Percentiles rank a stretch among this genome's conserved stretches.
Evolutionary conservation across 1,140 invertebrate genomes (phyloP).

Genomic region (Caenorhabditis elegans): WBcel235 BX284605.5:7835001-7835500

Average conservation of each 20-base stretch:
- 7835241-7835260: background rate
- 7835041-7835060: background rate
- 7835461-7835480: background rate
- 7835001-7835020: background rate
- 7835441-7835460: background rate
- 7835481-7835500: background rate
- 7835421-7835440: background rate
- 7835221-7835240: too few species aligned
- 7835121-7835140: conserved; percentile 46
- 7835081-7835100: background rate
- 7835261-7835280: conserved; percentile 28
- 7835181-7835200: conserved; percentile 47
- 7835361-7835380: background rate
- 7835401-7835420: background rate
- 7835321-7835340: conserved; percentile 58
- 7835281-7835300: conserved; percentile 53
- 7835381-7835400: background rate
- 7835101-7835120: background rate
- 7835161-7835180: conserved; percentile 61
- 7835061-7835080: background rate
- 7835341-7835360: conserved; percentile 60
- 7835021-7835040: background rate
- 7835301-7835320: conserved; percentile 61
- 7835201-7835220: background rate
- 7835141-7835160: conserved; percentile 60